A percentile compares a stretch with the other conserved stretches of the same genome.
phyloP scores from a whole-genome alignment of 2,888 invertebrate species.

The Lithosia quadra region DNA sequence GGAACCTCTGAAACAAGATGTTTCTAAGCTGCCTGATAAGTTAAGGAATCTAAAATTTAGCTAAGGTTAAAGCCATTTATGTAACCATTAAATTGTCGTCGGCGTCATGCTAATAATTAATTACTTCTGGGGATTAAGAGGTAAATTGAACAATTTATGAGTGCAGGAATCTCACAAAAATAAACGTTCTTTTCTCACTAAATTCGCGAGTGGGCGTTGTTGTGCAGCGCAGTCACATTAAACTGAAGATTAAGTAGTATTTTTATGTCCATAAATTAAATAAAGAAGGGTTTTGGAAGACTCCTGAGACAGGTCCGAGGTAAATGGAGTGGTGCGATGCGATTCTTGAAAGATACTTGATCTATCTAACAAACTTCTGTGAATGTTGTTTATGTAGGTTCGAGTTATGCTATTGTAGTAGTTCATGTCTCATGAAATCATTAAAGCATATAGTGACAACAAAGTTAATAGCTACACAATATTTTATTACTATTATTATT shows the following conservation, averaged over 20 bases:
- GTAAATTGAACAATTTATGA: slow-evolving; percentile 41
- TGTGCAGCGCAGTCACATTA: slow-evolving; percentile 4
- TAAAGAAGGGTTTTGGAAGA: slow-evolving; percentile 7
- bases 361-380: neutral
- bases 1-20: no score
- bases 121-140: slow-evolving; percentile 27
- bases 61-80: slow-evolving; percentile 12
- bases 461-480: neutral
- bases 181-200: slow-evolving; percentile 19
- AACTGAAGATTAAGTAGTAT: slow-evolving; percentile 9
- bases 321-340: neutral
- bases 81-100: slow-evolving; percentile 22
- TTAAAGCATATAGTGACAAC: neutral
- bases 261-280: neutral
- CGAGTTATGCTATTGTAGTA: neutral
- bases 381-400: neutral
- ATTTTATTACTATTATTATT: no score
- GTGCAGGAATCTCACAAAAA: slow-evolving; percentile 25
- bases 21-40: no score
- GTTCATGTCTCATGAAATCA: neutral
- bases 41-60: neutral
- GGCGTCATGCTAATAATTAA: slow-evolving; percentile 27
- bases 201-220: slow-evolving; percentile 1
- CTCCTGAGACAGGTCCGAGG: neutral
- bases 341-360: slow-evolving; percentile 10